A percentile compares a stretch with the other conserved stretches of the same genome.
These are phyloP conservation scores for Cebuella pygmaea DNA, from an alignment of 2,797 vertebrate species.

Conservation along the genomic window DNA sequence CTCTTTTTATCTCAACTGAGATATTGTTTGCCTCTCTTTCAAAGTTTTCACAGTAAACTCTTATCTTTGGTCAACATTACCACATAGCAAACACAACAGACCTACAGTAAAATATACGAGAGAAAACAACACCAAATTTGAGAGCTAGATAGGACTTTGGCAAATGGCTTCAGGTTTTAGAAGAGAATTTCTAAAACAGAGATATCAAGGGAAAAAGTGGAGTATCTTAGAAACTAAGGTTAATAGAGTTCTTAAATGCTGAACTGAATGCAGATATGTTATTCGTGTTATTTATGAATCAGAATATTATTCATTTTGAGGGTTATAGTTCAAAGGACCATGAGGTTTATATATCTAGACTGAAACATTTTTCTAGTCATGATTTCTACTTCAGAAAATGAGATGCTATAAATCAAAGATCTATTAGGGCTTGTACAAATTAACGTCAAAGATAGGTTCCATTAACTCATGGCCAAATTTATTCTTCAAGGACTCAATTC, in stretches of 20 bases:
- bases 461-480: constrained; percentile 71
- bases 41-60: background rate
- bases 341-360: background rate
- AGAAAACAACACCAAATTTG: background rate
- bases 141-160: background rate
- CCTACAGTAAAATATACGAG: background rate
- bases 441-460: constrained; percentile 47
- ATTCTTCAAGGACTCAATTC: constrained; percentile 51
- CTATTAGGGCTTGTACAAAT: constrained; percentile 68
- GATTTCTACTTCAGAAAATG: constrained; percentile 53
- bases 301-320: constrained; percentile 17
- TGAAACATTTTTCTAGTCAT: constrained; percentile 21
- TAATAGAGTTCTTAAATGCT: constrained; percentile 37
- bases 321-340: constrained; percentile 51
- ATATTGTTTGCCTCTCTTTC: background rate
- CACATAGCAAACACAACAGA: background rate
- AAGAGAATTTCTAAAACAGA: background rate
- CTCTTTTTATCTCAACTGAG: background rate
- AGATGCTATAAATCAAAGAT: constrained; percentile 60
- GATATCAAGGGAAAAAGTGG: background rate
- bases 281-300: constrained; percentile 50
- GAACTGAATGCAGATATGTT: background rate
- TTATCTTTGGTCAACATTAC: background rate
- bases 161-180: background rate
- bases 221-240: constrained; percentile 47